These are phyloP conservation scores for Nyleta sp. DNA, from an alignment of 2,888 invertebrate genomes.

Conservation along the genomic window DNA sequence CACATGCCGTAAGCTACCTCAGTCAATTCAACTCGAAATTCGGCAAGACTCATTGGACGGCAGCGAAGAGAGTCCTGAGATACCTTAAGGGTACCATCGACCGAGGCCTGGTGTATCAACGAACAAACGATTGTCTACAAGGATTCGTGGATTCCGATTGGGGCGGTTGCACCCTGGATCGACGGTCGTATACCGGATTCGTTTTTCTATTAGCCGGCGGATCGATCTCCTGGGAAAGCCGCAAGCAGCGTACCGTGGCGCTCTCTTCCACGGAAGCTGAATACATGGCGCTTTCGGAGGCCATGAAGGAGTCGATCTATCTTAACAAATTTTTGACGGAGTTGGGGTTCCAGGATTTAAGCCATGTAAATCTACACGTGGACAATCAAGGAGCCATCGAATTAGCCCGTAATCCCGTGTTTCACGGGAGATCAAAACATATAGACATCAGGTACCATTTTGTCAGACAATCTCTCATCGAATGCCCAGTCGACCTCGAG, in stretches of 20 bases:
- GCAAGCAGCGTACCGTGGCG: constrained; percentile 59
- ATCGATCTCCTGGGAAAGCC: constrained; percentile 45
- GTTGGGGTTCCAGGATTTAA: too few species aligned
- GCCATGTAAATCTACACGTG: too few species aligned
- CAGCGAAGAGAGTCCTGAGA: background rate
- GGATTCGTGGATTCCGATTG: constrained; percentile 41
- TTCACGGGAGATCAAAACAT: too few species aligned
- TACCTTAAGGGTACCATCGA: constrained; percentile 3
- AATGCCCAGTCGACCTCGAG: too few species aligned
- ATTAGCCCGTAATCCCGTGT: too few species aligned
- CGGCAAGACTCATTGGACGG: background rate
- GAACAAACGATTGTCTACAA: constrained; percentile 5
- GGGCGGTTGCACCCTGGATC: constrained; percentile 14
- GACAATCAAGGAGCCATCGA: too few species aligned
- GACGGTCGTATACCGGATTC: constrained; percentile 31
- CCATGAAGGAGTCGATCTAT: constrained; percentile 49
- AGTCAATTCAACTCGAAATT: constrained; percentile 55
- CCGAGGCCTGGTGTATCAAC: background rate
- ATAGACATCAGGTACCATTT: too few species aligned
- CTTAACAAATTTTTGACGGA: constrained; percentile 37
- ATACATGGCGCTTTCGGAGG: constrained; percentile 35
- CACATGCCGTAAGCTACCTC: constrained; percentile 61
- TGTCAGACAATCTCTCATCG: too few species aligned
- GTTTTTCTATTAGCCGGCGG: constrained; percentile 23
- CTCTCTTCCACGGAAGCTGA: constrained; percentile 17